Conservation (phyloP, 1,140 invertebrate genomes). For the Drosophila lacteicornis region DNA sequence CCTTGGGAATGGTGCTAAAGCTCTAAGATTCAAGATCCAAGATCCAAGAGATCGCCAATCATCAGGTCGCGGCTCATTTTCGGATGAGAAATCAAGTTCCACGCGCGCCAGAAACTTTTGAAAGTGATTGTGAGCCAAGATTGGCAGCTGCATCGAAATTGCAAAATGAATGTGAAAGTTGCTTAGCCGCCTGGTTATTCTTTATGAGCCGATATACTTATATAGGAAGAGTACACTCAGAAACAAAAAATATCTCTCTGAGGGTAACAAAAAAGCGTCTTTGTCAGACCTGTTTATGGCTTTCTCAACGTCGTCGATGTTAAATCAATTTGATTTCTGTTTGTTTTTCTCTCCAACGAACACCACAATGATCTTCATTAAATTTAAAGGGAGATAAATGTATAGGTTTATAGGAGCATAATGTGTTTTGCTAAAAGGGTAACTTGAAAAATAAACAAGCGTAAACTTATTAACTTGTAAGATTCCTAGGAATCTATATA, state of each 20-base stretch:
- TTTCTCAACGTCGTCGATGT: constrained; percentile 15
- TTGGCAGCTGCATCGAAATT: constrained; percentile 62
- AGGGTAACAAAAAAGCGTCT: not conserved
- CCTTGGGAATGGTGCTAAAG: constrained; percentile 68
- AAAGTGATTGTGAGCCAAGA: constrained; percentile 69
- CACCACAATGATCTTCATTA: not conserved
- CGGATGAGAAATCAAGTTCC: constrained; percentile 43
- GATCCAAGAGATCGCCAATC: constrained; percentile 10
- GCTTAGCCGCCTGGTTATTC: constrained; percentile 47
- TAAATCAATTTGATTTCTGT: constrained; percentile 1
- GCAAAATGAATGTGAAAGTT: constrained; percentile 80
- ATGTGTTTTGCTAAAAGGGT: not conserved
- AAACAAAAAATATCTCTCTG: constrained; percentile 4
- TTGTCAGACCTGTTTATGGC: constrained; percentile 15
- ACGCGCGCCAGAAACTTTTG: constrained; percentile 45
- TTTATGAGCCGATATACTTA: constrained; percentile 19
- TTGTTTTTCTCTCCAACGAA: not conserved
- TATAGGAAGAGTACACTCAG: constrained; percentile 23
- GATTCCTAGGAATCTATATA: not conserved
- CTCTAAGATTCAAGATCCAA: not conserved
- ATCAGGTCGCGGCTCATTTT: constrained; percentile 29
- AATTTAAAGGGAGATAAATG: not conserved
- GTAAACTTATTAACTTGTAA: not conserved
- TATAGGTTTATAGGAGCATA: not conserved
- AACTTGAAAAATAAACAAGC: not conserved